Evolutionary conservation across 2,113 vertebrate species (phyloP).

Genomic region (Zosterops japonicus): DNA sequence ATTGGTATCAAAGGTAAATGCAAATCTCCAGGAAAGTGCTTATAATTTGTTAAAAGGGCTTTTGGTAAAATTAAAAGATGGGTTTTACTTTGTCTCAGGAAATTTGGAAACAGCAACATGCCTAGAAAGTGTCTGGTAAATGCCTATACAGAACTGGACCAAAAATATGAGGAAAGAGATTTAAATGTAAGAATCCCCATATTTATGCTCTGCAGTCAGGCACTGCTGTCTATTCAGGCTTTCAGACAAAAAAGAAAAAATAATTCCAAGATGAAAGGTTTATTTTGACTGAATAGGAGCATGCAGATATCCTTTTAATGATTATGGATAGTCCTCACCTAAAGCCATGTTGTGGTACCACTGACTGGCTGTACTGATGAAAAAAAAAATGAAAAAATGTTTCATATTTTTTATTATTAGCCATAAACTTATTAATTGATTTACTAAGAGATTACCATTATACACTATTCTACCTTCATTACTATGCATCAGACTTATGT

Average conservation of each 20-base stretch:
- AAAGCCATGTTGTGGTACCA: neutral
- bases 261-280: neutral
- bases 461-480: slow-evolving; percentile 12
- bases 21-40: neutral
- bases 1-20: neutral
- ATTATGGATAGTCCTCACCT: neutral
- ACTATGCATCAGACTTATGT: slow-evolving; percentile 32
- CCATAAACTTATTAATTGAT: slow-evolving; percentile 55
- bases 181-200: neutral
- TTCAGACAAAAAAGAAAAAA: neutral
- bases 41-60: neutral
- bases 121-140: neutral
- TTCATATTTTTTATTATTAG: slow-evolving; percentile 28
- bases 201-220: neutral
- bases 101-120: neutral
- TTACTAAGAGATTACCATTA: slow-evolving; percentile 23
- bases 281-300: neutral
- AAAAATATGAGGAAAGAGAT: neutral
- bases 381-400: neutral
- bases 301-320: neutral
- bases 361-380: neutral
- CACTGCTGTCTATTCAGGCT: neutral
- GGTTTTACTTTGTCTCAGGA: neutral
- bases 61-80: neutral
- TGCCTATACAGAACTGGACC: neutral